Percentiles rank a stretch among this genome's conserved stretches.
Evolutionary conservation across 2,797 vertebrate genomes (phyloP).

Genomic region (Heteromormyrus szaboi): DNA sequence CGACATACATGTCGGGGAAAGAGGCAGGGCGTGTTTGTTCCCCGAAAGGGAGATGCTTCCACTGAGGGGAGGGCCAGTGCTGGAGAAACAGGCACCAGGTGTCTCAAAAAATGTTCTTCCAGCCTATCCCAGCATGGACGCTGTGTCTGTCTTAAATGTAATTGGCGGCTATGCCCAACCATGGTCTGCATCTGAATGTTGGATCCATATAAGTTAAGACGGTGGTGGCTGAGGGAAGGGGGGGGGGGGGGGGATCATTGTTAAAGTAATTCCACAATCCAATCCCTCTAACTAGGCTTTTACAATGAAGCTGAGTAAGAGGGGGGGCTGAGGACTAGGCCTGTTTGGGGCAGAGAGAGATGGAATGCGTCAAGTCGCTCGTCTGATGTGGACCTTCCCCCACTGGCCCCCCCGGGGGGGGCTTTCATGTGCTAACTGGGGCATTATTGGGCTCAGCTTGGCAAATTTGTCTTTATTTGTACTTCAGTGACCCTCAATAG

Average conservation of each 20-base stretch:
- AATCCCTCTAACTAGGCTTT: background rate
- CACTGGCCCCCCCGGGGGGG: slow-evolving; percentile 29
- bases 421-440: slow-evolving; percentile 47
- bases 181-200: background rate
- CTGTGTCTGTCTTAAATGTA: background rate
- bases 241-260: background rate
- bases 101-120: background rate
- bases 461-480: slow-evolving; percentile 51
- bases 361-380: slow-evolving; percentile 26
- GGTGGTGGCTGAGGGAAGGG: no score
- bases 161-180: background rate
- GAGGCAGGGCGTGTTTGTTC: background rate
- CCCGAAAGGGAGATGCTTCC: background rate
- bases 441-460: slow-evolving; percentile 40
- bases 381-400: slow-evolving; percentile 33
- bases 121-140: background rate
- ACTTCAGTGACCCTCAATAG: slow-evolving; percentile 40
- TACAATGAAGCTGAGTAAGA: slow-evolving; percentile 1
- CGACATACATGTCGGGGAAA: background rate
- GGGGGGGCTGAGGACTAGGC: background rate
- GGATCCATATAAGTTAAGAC: background rate
- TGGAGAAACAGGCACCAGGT: background rate
- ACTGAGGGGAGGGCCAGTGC: background rate
- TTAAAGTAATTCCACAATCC: background rate
- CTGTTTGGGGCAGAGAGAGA: slow-evolving; percentile 17